A percentile compares a stretch with the other conserved stretches of the same genome.
These are phyloP conservation scores for Ceratitis capitata DNA, from an alignment of 1,140 invertebrate species.

Conservation along the genomic window DNA sequence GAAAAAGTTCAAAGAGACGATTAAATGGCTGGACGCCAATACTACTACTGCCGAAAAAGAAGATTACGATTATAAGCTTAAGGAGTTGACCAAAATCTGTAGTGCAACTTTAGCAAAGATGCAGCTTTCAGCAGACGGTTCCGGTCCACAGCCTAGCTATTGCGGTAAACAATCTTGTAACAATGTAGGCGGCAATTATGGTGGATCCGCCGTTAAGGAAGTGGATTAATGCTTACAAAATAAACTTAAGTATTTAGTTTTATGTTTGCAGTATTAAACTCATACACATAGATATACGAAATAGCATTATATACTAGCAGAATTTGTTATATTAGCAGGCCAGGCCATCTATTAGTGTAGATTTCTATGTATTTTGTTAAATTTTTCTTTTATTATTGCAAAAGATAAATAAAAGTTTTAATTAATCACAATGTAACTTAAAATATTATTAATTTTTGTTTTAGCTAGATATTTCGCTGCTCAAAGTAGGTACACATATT, in stretches of 20 bases:
- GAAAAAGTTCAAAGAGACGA: conserved; percentile 69
- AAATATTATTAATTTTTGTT: too few relatives aligned
- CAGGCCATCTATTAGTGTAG: too few relatives aligned
- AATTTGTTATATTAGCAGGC: too few relatives aligned
- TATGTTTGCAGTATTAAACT: conserved; percentile 68
- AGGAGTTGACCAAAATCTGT: conserved; percentile 69
- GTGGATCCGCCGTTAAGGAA: conserved; percentile 53
- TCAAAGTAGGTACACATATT: too few relatives aligned
- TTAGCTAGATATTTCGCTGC: too few relatives aligned
- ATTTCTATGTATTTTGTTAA: too few relatives aligned
- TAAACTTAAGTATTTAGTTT: background rate
- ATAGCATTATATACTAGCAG: too few relatives aligned
- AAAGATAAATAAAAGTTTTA: too few relatives aligned
- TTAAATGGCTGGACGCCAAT: conserved; percentile 74
- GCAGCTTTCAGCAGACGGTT: background rate
- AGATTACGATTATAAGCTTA: conserved; percentile 71
- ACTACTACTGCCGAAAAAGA: conserved; percentile 72
- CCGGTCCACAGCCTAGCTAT: background rate
- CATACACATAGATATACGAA: too few relatives aligned
- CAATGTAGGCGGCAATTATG: conserved; percentile 45
- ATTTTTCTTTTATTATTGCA: too few relatives aligned
- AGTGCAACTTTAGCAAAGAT: conserved; percentile 52
- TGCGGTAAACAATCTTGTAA: background rate
- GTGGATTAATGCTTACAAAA: too few relatives aligned
- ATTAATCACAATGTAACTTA: too few relatives aligned